These are phyloP conservation scores for Meloidogyne floridensis DNA, from an alignment of 1,140 invertebrate genomes.

Conservation along the genomic window DNA sequence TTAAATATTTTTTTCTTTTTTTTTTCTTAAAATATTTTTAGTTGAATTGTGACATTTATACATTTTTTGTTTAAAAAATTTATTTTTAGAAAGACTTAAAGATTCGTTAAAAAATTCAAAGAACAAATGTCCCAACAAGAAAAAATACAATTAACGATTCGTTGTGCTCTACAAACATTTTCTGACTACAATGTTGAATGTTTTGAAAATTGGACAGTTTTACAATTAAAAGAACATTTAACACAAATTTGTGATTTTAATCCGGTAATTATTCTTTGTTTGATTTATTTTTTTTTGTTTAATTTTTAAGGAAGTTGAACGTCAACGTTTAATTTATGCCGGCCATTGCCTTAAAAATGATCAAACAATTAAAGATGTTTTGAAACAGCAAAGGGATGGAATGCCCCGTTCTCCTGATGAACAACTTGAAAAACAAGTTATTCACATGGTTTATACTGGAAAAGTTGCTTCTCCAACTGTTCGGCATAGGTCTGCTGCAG, in stretches of 20 bases:
- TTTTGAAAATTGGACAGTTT: slow-evolving; percentile 36
- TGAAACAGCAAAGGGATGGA: slow-evolving; percentile 27
- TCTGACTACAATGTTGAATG: slow-evolving; percentile 38
- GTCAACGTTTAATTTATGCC: slow-evolving; percentile 42
- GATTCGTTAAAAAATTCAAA: neutral
- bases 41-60: neutral
- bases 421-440: slow-evolving; percentile 31
- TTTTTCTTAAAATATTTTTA: neutral
- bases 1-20: neutral
- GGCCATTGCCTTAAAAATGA: slow-evolving; percentile 40
- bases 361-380: slow-evolving; percentile 29
- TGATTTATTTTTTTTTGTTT: slow-evolving; percentile 6
- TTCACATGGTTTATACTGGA: slow-evolving; percentile 34
- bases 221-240: slow-evolving; percentile 42
- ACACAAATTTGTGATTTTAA: slow-evolving; percentile 26
- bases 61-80: neutral
- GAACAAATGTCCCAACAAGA: slow-evolving; percentile 18
- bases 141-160: slow-evolving; percentile 33
- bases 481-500: neutral
- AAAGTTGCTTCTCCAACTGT: slow-evolving; percentile 8
- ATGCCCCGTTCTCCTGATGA: slow-evolving; percentile 26
- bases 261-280: slow-evolving; percentile 30
- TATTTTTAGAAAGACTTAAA: neutral
- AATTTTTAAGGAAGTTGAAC: slow-evolving; percentile 27
- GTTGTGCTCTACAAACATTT: slow-evolving; percentile 44